Evolutionary conservation across 2,888 invertebrate genomes (phyloP).

Genomic region (Orthonychiurus folsomi): DNA sequence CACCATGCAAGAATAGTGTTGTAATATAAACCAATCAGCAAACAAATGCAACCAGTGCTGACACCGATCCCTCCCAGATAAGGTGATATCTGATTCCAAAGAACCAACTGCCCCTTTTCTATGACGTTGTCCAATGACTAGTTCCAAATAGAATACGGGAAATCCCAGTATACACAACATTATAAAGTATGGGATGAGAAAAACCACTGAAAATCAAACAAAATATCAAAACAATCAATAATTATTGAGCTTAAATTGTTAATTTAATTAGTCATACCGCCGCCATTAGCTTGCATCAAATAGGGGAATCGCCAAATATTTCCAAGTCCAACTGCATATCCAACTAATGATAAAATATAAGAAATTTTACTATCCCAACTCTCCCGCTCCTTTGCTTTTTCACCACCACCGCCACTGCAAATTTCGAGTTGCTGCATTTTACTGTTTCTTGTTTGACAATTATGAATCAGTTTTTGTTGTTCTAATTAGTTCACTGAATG

Average conservation of each 20-base stretch:
- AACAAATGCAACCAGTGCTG: conserved; percentile 11
- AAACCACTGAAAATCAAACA: conserved; percentile 14
- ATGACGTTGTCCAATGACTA: conserved; percentile 27
- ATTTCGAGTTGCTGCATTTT: neutral
- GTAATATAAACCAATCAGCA: conserved; percentile 11
- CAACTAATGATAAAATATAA: conserved; percentile 23
- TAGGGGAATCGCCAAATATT: conserved; percentile 94
- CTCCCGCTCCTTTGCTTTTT: conserved; percentile 9
- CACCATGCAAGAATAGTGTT: conserved; percentile 20
- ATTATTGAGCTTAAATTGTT: too few relatives aligned
- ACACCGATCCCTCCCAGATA: conserved; percentile 25
- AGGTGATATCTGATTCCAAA: conserved; percentile 25
- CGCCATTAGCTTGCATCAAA: conserved; percentile 57
- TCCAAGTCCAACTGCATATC: conserved; percentile 48
- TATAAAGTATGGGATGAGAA: conserved; percentile 25
- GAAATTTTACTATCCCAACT: conserved; percentile 18
- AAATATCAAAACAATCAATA: too few relatives aligned
- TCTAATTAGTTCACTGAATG: too few relatives aligned
- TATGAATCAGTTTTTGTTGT: too few relatives aligned
- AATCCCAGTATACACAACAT: conserved; percentile 22
- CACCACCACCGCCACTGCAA: neutral
- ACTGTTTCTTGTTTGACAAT: too few relatives aligned
- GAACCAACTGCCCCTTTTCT: conserved; percentile 22
- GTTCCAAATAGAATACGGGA: conserved; percentile 26
- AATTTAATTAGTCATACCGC: conserved; percentile 22